Conservation (phyloP, 2,113 vertebrate species). For the Panurus biarmicus region DNA sequence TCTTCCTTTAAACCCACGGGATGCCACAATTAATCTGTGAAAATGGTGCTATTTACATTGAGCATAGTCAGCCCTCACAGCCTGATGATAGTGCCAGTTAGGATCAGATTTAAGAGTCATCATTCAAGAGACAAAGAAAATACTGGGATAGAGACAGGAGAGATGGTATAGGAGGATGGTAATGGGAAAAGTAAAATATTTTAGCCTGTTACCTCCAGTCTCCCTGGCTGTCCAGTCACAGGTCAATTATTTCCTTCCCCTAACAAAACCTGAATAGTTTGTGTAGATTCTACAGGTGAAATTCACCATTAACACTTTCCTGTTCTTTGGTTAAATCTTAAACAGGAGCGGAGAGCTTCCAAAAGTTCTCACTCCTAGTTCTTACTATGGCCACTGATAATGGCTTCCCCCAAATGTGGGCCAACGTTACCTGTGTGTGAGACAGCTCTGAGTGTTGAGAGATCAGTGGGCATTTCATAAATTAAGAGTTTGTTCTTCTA, state of each 20-base stretch:
- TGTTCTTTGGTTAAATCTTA: not conserved
- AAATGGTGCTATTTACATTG: not conserved
- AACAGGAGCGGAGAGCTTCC: not conserved
- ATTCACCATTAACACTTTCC: not conserved
- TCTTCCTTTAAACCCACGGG: not conserved
- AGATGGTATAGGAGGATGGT: not conserved
- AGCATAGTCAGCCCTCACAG: not conserved
- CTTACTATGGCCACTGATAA: not conserved
- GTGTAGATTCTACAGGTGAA: not conserved
- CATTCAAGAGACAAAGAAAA: not conserved
- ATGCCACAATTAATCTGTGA: not conserved
- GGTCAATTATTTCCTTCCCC: not conserved
- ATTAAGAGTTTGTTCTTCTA: not conserved
- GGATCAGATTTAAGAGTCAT: not conserved
- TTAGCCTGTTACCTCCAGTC: not conserved
- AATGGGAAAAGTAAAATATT: slow-evolving; percentile 14
- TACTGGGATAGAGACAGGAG: not conserved
- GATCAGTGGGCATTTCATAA: not conserved
- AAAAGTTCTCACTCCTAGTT: not conserved
- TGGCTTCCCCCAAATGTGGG: not conserved
- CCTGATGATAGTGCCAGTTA: not conserved
- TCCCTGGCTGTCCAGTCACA: not conserved
- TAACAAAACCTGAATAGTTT: not conserved
- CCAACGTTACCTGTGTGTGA: not conserved
- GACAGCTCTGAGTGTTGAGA: not conserved